Percentiles rank a stretch among this genome's conserved stretches.
These are phyloP conservation scores for Eueides isabella DNA, from an alignment of 1,140 invertebrate genomes.

Conservation along the genomic window DNA sequence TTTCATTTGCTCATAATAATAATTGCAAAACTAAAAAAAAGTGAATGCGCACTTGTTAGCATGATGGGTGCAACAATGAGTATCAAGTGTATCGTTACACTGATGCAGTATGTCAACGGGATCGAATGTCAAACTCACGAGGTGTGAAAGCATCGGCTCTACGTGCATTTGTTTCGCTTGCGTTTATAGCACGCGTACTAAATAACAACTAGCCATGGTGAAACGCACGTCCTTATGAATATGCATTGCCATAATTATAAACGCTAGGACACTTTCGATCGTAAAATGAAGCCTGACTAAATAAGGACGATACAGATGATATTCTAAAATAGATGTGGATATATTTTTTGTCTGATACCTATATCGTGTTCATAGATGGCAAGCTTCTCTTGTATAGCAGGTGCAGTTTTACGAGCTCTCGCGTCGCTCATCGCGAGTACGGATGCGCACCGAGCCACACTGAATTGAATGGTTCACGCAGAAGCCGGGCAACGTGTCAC, in stretches of 20 bases:
- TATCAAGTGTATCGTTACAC: constrained; percentile 49
- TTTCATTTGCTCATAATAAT: constrained; percentile 28
- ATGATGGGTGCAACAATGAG: constrained; percentile 52
- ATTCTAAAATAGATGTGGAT: constrained; percentile 41
- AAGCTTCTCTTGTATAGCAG: constrained; percentile 75
- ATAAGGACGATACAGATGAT: constrained; percentile 40
- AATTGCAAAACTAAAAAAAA: constrained; percentile 43
- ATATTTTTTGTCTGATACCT: constrained; percentile 37
- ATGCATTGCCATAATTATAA: constrained; percentile 44
- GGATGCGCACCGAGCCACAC: constrained; percentile 60
- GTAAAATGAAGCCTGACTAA: constrained; percentile 50
- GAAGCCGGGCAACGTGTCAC: constrained; percentile 76
- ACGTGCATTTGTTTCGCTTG: constrained; percentile 66
- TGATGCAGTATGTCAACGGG: constrained; percentile 60
- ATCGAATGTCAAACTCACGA: constrained; percentile 64
- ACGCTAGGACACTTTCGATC: constrained; percentile 65
- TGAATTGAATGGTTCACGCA: constrained; percentile 60
- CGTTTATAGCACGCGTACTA: constrained; percentile 66
- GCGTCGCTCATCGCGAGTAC: constrained; percentile 69
- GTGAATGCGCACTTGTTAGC: constrained; percentile 28
- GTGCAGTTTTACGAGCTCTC: constrained; percentile 67
- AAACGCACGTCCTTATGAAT: constrained; percentile 59
- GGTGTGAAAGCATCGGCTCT: constrained; percentile 68
- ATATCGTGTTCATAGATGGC: constrained; percentile 78
- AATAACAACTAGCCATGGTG: constrained; percentile 74